Evolutionary conservation across 2,797 vertebrate species (phyloP), one percentile per base, ranked within the genome.

Genomic region (Sebastes minor): DNA sequence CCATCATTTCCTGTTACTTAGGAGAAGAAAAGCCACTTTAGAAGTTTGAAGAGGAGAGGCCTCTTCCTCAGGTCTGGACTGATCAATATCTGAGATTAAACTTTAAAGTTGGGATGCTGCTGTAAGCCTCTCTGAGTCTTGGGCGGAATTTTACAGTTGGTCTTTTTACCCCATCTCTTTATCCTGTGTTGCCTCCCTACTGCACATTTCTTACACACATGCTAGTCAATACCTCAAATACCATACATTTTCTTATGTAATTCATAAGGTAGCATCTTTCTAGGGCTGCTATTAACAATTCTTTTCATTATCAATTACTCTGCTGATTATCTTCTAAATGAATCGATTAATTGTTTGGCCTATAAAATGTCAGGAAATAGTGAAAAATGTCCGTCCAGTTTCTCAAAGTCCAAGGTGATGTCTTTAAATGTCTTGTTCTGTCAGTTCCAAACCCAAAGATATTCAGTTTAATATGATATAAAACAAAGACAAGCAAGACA

Each of bases 11-110:
- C 16, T 25, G 7, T 74, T 63, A 72, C 49, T 59, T 28, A 53
- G 18, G 46, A 83, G 18, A 83, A 65, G 74, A 80, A 70, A 30
- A 78, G 13, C 35, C 70, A 53, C 75, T 72, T 82, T 80, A 64
- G 73, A 65, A 35, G 53, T 14, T 74, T 71, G 11, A 49, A 14
- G 20, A 75, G 23, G 8, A 76, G 52, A 70, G 27, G 25, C 27
- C 64, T 25, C 59, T 76, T 64, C 62, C 62, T 59, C 13, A 68
- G 52, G 38, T 49, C 46, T 70, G 13, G 42, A 57, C 59, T 76
- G 62, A 85, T 73, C 61, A 3, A 27, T 77, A 70, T 74, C 20
- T 69, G 3, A 49, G 67, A 79, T 76, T 52, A 65, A 72, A 77
- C 25, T 22, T 78, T n/a, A 71, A 74, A 46, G 22, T 68, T 79